A percentile compares a stretch with the other conserved stretches of the same genome.
Conservation (phyloP, 2,797 vertebrate species). For the Bucorvus abyssinicus region DNA sequence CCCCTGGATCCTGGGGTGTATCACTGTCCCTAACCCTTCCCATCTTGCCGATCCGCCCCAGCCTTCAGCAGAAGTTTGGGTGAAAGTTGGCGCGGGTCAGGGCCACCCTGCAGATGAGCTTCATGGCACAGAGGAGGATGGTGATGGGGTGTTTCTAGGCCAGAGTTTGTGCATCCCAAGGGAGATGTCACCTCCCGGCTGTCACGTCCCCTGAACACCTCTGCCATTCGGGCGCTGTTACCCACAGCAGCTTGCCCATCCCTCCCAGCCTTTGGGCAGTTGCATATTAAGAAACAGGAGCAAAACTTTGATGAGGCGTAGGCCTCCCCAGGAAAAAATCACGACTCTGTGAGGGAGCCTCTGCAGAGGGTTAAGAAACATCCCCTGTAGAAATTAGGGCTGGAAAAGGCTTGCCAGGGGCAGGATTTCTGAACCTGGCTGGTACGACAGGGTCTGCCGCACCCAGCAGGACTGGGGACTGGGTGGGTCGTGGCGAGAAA, state of each 20-base stretch:
- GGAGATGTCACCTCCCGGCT: not conserved
- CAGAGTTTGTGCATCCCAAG: not conserved
- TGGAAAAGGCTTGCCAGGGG: not conserved
- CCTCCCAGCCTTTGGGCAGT: not conserved
- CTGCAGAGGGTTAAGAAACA: not conserved
- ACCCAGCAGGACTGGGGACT: not conserved
- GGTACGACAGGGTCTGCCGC: not conserved
- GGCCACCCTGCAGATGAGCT: not conserved
- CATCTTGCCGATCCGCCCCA: not conserved
- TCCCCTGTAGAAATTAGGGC: not conserved
- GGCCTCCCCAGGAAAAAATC: not conserved
- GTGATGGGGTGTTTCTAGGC: not conserved
- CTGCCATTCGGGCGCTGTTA: not conserved
- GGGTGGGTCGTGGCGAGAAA: not conserved
- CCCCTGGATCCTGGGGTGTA: not conserved
- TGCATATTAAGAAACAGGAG: not conserved
- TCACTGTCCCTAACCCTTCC: not conserved
- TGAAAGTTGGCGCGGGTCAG: not conserved
- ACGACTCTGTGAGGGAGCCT: not conserved
- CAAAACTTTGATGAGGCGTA: not conserved
- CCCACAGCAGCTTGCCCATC: not conserved
- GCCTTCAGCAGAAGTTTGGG: not conserved
- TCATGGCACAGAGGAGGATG: rapidly evolving
- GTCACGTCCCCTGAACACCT: not conserved
- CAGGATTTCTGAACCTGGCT: not conserved